Evolutionary conservation across 2,888 invertebrate species (phyloP).

Genomic region (Apamea anceps): DNA sequence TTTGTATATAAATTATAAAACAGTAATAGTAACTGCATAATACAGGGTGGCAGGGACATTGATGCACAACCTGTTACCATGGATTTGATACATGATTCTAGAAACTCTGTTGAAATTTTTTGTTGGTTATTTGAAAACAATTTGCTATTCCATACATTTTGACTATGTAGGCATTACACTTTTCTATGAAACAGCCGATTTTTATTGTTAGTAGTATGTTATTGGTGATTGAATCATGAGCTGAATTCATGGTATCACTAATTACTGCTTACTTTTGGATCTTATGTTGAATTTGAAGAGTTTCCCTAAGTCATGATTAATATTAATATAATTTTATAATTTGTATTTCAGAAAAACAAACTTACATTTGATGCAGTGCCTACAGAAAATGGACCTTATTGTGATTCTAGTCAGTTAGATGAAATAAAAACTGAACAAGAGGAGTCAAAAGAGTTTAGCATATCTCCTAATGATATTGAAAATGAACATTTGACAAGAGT

Average conservation of each 20-base stretch:
- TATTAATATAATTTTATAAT: background rate
- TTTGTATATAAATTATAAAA: background rate
- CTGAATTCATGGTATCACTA: background rate
- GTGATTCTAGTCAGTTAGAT: constrained; percentile 71
- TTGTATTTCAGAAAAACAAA: constrained; percentile 86
- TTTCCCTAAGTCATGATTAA: background rate
- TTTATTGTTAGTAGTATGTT: background rate
- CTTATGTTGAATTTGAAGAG: background rate
- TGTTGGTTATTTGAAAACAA: background rate
- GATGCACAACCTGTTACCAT: background rate
- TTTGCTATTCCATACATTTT: no score
- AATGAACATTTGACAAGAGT: constrained; percentile 76
- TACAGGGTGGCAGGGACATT: background rate
- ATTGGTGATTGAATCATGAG: background rate
- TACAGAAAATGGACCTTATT: constrained; percentile 86
- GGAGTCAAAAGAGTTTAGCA: constrained; percentile 69
- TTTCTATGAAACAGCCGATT: background rate
- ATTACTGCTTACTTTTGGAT: background rate
- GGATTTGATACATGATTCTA: background rate
- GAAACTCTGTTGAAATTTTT: no score
- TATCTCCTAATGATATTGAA: constrained; percentile 83
- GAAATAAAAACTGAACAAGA: constrained; percentile 54
- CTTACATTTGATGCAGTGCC: constrained; percentile 90
- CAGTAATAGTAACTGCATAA: background rate
- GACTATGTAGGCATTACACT: background rate